Evolutionary conservation across 2,888 invertebrate genomes (phyloP), one percentile per base, ranked within the genome.

Genomic region (Gasteruption jaculator): DNA sequence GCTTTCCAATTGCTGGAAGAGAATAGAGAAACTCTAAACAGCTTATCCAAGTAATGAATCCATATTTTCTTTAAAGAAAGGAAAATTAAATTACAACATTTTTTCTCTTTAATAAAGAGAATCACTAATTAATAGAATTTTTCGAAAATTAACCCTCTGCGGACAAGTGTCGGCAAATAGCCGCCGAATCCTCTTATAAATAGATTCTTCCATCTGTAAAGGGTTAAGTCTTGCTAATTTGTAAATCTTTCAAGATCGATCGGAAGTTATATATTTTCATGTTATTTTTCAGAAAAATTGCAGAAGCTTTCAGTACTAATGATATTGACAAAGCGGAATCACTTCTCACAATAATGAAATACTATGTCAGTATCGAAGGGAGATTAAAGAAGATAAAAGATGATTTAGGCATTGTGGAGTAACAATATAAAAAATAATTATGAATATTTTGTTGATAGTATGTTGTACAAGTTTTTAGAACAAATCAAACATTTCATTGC

Each of bases 261-360:
- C 12, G 5, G 14, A 29, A 29, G 5, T 11, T 8, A 29, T n/a
- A 14, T 12, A 30, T 30, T 24, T 15, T 22, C 4, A 43, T 26
- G n/a, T 31, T 38, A 43, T 46, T 60, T 60, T 65, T 49, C 48
- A 72, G 72, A 31, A 67, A 82, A 53, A 70, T 91, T 8, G 79
- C 82, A 1, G 60, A 64, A 15, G 81, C 82, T 3, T 89, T 91
- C 63, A 75, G 76, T 43, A 72, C 76, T 19, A 74, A 79, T 8
- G 76, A 90, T 58, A 69, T 85, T 43, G 71, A 76, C 5, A 71
- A 65, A 49, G 91, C 90, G 0, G 83, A 83, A 56, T 66, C 73
- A 39, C 67, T 81, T 39, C 73, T 93, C 15, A 77, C 83, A 29
- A 77, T 80, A 68, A 82, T 94, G 80, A 91, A 91, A 66, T 95